Percentiles rank a stretch among this genome's conserved stretches.
These are phyloP conservation scores for Drosophila subpulchrella DNA, from an alignment of 1,140 invertebrate species.

Conservation along the genomic window DNA sequence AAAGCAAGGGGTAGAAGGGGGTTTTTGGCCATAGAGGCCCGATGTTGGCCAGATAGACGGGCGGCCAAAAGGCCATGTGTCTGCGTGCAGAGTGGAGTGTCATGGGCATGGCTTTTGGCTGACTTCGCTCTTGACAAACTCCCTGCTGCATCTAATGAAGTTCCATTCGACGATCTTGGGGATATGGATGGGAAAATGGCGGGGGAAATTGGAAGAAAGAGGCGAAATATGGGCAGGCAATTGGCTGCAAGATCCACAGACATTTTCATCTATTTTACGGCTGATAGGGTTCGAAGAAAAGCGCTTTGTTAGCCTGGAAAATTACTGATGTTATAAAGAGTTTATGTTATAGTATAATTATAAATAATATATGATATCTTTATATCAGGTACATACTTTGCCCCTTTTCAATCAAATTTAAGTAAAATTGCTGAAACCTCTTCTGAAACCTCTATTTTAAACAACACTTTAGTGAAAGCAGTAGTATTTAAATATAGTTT, in stretches of 20 bases:
- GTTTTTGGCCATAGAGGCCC: not conserved
- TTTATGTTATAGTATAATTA: not conserved
- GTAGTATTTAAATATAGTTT: not conserved
- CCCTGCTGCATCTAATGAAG: constrained; percentile 69
- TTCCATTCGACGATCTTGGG: constrained; percentile 34
- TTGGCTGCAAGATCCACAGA: constrained; percentile 9
- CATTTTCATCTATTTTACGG: constrained; percentile 23
- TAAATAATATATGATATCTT: not conserved
- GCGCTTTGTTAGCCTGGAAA: not conserved
- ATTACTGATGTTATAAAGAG: not conserved
- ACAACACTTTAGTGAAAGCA: too few species aligned
- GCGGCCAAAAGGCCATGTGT: constrained; percentile 44
- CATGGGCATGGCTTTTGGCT: constrained; percentile 62
- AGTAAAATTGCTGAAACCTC: too few species aligned
- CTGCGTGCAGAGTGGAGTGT: constrained; percentile 46
- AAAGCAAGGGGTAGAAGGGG: constrained; percentile 34
- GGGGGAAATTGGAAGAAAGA: not conserved
- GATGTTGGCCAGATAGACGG: constrained; percentile 44
- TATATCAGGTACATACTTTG: too few species aligned
- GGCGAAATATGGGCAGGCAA: constrained; percentile 14
- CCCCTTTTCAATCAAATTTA: too few species aligned
- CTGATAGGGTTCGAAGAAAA: constrained; percentile 8
- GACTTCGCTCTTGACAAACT: constrained; percentile 67
- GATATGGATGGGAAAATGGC: not conserved
- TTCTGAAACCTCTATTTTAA: too few species aligned